Percentiles rank a stretch among this genome's conserved stretches.
phyloP scores from a whole-genome alignment of 2,888 invertebrate genomes.

The Eupithecia subumbrata region DNA sequence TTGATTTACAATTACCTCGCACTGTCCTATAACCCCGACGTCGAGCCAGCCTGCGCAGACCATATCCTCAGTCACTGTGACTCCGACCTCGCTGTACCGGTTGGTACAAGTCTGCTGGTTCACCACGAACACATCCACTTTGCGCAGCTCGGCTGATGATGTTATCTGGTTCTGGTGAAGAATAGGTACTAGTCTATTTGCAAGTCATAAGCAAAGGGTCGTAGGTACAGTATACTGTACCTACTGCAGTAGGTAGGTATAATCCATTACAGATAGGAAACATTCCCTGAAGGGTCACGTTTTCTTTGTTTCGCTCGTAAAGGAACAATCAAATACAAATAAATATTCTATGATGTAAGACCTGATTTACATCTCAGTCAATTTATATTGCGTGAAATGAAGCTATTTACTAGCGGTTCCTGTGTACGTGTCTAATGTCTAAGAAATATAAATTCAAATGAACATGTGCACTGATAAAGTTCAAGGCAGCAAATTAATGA shows the following conservation, averaged over 20 bases:
- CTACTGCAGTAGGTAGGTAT: no score
- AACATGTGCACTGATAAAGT: background rate
- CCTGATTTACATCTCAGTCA: no score
- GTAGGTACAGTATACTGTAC: background rate
- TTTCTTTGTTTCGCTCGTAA: no score
- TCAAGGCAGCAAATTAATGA: background rate
- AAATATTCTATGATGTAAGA: no score
- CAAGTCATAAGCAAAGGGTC: background rate
- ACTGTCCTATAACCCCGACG: slow-evolving; percentile 63
- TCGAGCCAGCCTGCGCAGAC: slow-evolving; percentile 69
- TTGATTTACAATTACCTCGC: slow-evolving; percentile 51
- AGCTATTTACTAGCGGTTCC: no score
- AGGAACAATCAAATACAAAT: no score
- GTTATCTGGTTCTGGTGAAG: slow-evolving; percentile 43
- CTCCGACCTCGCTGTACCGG: slow-evolving; percentile 50
- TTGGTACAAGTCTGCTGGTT: no score
- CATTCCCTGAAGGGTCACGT: no score
- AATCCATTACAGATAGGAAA: no score
- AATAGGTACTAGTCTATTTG: background rate
- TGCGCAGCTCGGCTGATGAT: slow-evolving; percentile 57
- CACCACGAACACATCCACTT: slow-evolving; percentile 48
- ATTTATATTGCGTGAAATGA: no score
- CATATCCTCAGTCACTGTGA: slow-evolving; percentile 60
- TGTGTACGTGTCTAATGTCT: background rate
- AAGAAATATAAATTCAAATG: background rate